Evolutionary conservation across 2,113 vertebrate genomes (phyloP).

Genomic region (Crotophaga sulcirostris): DNA sequence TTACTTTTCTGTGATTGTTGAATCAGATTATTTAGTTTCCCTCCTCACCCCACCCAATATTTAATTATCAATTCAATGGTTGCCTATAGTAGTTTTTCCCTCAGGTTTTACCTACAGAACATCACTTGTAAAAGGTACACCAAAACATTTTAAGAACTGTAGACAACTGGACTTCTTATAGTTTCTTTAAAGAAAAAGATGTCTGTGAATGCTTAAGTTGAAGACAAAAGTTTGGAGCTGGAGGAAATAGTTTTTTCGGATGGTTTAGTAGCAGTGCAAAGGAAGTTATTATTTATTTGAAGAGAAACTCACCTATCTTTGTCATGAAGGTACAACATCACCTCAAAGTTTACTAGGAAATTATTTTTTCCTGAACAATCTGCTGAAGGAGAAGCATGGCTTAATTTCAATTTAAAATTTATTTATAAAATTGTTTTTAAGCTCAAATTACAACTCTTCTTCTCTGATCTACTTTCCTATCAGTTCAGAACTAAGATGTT

Average conservation of each 20-base stretch:
- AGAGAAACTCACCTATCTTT: background rate
- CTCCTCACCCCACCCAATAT: rapidly evolving
- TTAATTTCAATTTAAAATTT: background rate
- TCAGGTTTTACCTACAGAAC: background rate
- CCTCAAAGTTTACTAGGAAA: background rate
- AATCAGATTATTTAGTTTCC: background rate
- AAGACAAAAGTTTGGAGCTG: background rate
- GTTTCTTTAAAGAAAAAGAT: background rate
- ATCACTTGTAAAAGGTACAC: background rate
- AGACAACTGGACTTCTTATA: background rate
- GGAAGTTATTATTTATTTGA: background rate
- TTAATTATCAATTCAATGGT: background rate
- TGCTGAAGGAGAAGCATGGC: background rate
- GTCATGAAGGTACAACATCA: background rate
- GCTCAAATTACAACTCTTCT: background rate
- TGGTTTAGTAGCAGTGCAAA: background rate
- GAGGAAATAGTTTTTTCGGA: rapidly evolving
- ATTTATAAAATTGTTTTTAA: background rate
- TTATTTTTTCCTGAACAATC: background rate
- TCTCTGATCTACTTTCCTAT: background rate
- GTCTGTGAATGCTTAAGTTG: background rate
- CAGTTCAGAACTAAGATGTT: background rate
- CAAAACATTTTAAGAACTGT: background rate
- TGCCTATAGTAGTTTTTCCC: background rate
- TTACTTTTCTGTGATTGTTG: background rate